Evolutionary conservation across 2,888 invertebrate species (phyloP).

Genomic region (Lottia scabra): DNA sequence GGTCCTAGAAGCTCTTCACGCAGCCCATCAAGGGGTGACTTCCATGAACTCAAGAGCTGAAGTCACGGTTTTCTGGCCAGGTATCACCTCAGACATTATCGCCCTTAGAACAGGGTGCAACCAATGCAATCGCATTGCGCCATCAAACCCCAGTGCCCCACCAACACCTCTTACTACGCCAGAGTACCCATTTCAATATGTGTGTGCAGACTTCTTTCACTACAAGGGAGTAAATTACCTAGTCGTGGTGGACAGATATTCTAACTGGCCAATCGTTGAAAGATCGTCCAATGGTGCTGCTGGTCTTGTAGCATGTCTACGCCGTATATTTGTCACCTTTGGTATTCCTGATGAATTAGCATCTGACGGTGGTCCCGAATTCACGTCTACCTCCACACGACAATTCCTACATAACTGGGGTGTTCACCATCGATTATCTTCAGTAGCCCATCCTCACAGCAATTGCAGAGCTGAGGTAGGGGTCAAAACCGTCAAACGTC

Average conservation of each 20-base stretch:
- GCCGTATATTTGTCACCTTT: conserved; percentile 38
- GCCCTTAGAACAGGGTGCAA: too few relatives aligned
- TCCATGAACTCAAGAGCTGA: conserved; percentile 45
- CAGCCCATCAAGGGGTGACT: conserved; percentile 53
- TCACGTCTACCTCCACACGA: conserved; percentile 33
- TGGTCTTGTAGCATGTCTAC: conserved; percentile 35
- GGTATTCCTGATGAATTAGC: conserved; percentile 43
- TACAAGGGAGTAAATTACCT: conserved; percentile 23
- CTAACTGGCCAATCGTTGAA: conserved; percentile 35
- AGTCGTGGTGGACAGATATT: conserved; percentile 41
- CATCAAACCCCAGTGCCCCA: too few relatives aligned
- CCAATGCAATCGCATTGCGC: too few relatives aligned
- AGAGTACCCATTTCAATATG: too few relatives aligned
- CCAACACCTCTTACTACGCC: conserved; percentile 17
- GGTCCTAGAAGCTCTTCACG: conserved; percentile 34
- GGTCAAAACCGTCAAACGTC: conserved; percentile 48
- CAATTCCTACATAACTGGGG: conserved; percentile 44
- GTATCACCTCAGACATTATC: conserved; percentile 19
- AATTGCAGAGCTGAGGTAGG: conserved; percentile 48
- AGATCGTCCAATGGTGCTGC: conserved; percentile 25
- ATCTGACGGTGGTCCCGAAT: conserved; percentile 45
- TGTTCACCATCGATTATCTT: conserved; percentile 47
- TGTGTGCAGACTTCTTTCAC: too few relatives aligned
- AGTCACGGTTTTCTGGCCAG: conserved; percentile 43
- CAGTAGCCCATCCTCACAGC: conserved; percentile 44